Evolutionary conservation across 2,888 invertebrate species (phyloP), one percentile per base, ranked within the genome.

Genomic region (Callimorpha dominula): DNA sequence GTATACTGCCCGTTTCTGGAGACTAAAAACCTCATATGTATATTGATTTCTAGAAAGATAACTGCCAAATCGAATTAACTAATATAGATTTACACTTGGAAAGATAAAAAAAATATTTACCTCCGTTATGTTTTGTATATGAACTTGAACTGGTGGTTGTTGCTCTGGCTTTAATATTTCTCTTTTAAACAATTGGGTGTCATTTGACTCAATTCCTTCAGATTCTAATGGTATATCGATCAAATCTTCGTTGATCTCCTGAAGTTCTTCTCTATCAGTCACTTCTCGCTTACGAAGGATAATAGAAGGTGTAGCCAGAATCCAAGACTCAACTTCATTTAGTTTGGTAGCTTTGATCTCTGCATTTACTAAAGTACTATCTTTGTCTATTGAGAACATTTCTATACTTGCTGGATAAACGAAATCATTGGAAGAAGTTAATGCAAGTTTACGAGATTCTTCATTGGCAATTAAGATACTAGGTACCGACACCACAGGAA

Each of bases 71-170:
- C n/a, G n/a, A n/a, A n/a, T n/a, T n/a, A n/a, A n/a, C n/a, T n/a
- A n/a, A n/a, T n/a, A n/a, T n/a, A n/a, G n/a, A n/a, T n/a, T n/a
- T n/a, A n/a, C n/a, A n/a, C n/a, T n/a, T n/a, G n/a, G n/a, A n/a
- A n/a, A n/a, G n/a, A n/a, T n/a, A n/a, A 17, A 64, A 42, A 40
- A 17, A n/a, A 12, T 14, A 46, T 74, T 87, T 88, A 94, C 95
- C 92, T 96, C 95, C n/a, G 95, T 94, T 74, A 97, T 96, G 85
- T 97, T 97, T 86, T 97, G 97, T 82, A 97, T 97, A 83, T 97
- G 96, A 72, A 97, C 97, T 85, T 96, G 96, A 9, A 97, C 97
- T 1, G 97, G 96, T 42, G 95, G 95, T 70, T 95, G 95, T 76
- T 95, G 95, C 46, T 96, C 95, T 0, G 95, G 94, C 63, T 92